Evolutionary conservation across 2,113 vertebrate genomes (phyloP), one percentile per base, ranked within the genome.

Genomic region (Coregonus clupeaformis): DNA sequence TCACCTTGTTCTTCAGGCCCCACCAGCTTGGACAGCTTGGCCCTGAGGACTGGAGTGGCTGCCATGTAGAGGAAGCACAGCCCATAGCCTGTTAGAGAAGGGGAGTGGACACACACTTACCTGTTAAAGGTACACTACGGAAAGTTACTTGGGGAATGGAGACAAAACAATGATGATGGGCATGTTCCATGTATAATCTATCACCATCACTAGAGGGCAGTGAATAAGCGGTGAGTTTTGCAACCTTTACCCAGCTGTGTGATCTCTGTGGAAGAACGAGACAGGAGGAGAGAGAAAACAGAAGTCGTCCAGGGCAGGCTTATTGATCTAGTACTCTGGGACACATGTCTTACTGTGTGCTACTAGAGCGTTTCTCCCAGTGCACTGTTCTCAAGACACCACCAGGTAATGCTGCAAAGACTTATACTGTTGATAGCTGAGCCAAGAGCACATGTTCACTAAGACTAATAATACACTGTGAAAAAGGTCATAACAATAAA

Each of bases 1-100:
- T 93, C 82, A 98, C 97, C 98, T 81, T 97, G 98, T 22, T 98
- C 95, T 0, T 89, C 92, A 16, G 92, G 83, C 0, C 87, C 85
- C 80, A 97, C 97, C 89, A 98, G 74, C 84, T 93, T 97, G 71
- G 98, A 99, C 71, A 99, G 89, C 84, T 98, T 99, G 73, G 98
- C 92, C 83, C 97, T 94, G 81, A 98, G 87, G 67, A 99, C 89
- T 6, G 98, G 97, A 1, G 96, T 97, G 1, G 82, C 69, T 30
- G 92, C 89, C 92, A 98, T 91, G 0, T 94, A 95, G 79, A 99
- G 91, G 75, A 98, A 96, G 22, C 94, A 90, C 66, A 97, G 79
- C 3, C 94, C 95, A 0, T 98, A 99, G 63, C 96, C 98, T 98
- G 79, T 22, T 74, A 75, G 29, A 47, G n/a, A 76, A 60, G 16